Evolutionary conservation across 2,888 invertebrate species (phyloP).

Genomic region (Drosophila crucigera): DNA sequence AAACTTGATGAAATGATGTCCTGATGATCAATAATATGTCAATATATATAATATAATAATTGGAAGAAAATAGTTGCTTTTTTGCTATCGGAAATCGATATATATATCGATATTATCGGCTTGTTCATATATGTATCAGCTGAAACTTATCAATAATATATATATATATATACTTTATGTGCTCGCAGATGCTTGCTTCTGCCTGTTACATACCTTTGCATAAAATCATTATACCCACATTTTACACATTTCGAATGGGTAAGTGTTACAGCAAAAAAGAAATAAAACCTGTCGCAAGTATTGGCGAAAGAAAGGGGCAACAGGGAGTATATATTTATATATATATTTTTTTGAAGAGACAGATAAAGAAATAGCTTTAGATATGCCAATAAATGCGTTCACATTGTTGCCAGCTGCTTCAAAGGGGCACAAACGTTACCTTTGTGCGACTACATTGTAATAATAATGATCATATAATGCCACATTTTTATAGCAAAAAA

Average conservation of each 20-base stretch:
- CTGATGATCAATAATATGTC: too few species aligned
- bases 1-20: too few species aligned
- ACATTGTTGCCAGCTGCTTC: slow-evolving; percentile 58
- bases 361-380: slow-evolving; percentile 22
- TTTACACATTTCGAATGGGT: not conserved
- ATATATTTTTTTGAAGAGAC: slow-evolving; percentile 4
- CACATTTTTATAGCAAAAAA: slow-evolving; percentile 24
- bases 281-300: slow-evolving; percentile 39
- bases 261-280: not conserved
- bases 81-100: too few species aligned
- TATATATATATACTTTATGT: not conserved
- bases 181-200: not conserved
- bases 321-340: slow-evolving; percentile 10
- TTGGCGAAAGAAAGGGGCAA: slow-evolving; percentile 18
- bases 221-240: not conserved
- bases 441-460: slow-evolving; percentile 43
- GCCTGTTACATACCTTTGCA: not conserved
- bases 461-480: slow-evolving; percentile 45
- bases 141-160: not conserved
- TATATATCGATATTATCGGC: too few species aligned
- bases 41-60: too few species aligned
- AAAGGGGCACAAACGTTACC: slow-evolving; percentile 25
- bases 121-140: not conserved
- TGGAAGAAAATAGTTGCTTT: too few species aligned
- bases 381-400: slow-evolving; percentile 58